These are phyloP conservation scores for Nemopilema nomurai DNA, from an alignment of 30 jellyfish, hydroid and myxozoan genomes.

Conservation along the genomic window DNA sequence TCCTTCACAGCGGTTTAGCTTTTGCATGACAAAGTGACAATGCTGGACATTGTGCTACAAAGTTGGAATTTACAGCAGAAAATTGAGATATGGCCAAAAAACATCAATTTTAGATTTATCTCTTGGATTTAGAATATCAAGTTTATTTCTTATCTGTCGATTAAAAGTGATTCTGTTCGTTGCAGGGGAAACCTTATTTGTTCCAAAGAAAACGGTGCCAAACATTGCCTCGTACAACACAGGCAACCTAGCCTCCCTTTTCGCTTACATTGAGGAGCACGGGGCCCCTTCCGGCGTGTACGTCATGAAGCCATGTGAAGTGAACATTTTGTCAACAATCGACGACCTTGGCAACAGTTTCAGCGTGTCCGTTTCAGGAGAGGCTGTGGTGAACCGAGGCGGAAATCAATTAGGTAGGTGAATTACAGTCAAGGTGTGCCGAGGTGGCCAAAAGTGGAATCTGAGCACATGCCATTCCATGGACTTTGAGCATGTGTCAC, in stretches of 20 bases:
- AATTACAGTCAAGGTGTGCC: neutral
- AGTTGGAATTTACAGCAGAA: too few species aligned
- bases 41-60: too few species aligned
- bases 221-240: neutral
- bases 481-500: too few species aligned
- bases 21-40: too few species aligned
- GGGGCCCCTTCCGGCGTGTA: constrained; percentile 46
- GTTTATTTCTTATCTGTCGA: neutral
- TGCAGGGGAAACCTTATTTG: constrained; percentile 53
- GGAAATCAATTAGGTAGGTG: neutral
- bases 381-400: neutral
- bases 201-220: constrained; percentile 26
- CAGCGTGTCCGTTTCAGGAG: constrained; percentile 20
- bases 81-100: too few species aligned
- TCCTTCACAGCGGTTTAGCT: too few species aligned
- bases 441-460: too few species aligned
- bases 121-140: too few species aligned
- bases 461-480: too few species aligned
- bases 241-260: constrained; percentile 8
- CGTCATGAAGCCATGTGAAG: constrained; percentile 4
- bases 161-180: neutral
- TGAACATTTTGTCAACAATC: constrained; percentile 26
- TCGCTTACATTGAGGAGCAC: constrained; percentile 28
- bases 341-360: constrained; percentile 47
- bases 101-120: too few species aligned